Evolutionary conservation across 2,888 invertebrate species (phyloP), one percentile per base, ranked within the genome.

Genomic region (Polydrusus tereticollis): DNA sequence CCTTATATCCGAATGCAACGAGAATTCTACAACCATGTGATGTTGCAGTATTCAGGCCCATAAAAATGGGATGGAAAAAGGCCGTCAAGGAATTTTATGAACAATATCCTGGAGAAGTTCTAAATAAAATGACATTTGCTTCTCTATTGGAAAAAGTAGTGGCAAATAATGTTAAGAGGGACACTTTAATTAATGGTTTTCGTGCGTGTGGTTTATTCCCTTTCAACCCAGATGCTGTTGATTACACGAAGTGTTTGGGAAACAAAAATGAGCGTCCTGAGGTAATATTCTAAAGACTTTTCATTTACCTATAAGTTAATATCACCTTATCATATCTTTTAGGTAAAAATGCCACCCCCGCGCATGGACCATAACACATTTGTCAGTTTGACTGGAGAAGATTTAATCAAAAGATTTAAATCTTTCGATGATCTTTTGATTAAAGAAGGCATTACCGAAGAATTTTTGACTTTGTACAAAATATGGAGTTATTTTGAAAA

Each of bases 71-170:
- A 14, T 63, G 63, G 63, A 45, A 33, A 45, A 23, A 63, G 10
- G 16, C 63, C 5, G n/a, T 60, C 2, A 72, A 45, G 21, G 47
- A 50, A 57, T 78, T 18, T 73, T 71, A 36, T 74, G 76, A 75
- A 59, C 36, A n/a, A 58, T 60, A 21, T 75, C 43, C 62, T 2
- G 62, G 45, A 75, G 12, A 62, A 29, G 38, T 62, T 60, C 21
- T 62, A 8, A 62, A 62, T 21, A 62, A 62, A 47, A 36, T 36
- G 36, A 36, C 36, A 36, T n/a, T n/a, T n/a, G n/a, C n/a, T n/a
- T n/a, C n/a, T n/a, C n/a, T n/a, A n/a, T n/a, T n/a, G n/a, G n/a
- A 76, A 75, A 75, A 69, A 59, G 75, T 72, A 58, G 58, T 78
- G 36, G 66, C 47, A 52, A 26, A 41, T 58, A 16, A 18, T 58